Base-by-base conservation (phyloP, 2,888 invertebrate genomes). In the Heliconius hortense region DNA sequence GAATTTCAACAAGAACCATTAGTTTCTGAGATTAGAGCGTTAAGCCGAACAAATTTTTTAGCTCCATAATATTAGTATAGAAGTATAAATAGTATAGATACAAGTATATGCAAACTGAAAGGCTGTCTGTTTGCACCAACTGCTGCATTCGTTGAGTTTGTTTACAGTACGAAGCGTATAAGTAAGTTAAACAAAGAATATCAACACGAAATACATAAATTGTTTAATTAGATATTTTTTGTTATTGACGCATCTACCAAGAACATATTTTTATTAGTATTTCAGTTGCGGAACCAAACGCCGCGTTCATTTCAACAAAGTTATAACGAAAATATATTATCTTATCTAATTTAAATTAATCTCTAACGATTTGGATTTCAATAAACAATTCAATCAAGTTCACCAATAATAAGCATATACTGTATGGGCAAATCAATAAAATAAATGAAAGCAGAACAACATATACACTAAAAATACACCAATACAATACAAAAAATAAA, bases 131-230 rank as follows among this genome's bases (percentile, higher is more conserved):
- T 66, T 43, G 39, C 39, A 39, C 15, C 3, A 3, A 24, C 43
- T 5, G 24, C 15, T 7, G 64, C 39, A 11, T 64, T 39, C 13
- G 28, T 31, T 31, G 28, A 64, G 24, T 15, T 64, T 64, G 64
- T 64, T 64, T 39, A 64, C n/a, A 39, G n/a, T 39, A 24, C 15
- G n/a, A 35, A 18, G 48, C 39, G n/a, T 24, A n/a, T 64, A 64
- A 64, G 39, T 64, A 39, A 64, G 39, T 39, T n/a, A 64, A n/a
- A 8, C 28, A 63, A 31, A 63, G 63, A 28, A 63, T 21, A 63
- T 31, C 63, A n/a, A 63, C 21, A 62, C 8, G 3, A 11, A 59
- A 18, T 48, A 1, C 18, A 5, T 48, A 48, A 48, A 48, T 18
- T 48, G 18, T 48, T 48, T 48, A 18, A 15, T 18, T 43, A 18